These are phyloP conservation scores for Napeogenes sylphis DNA, from an alignment of 2,888 invertebrate genomes.

Conservation along the genomic window DNA sequence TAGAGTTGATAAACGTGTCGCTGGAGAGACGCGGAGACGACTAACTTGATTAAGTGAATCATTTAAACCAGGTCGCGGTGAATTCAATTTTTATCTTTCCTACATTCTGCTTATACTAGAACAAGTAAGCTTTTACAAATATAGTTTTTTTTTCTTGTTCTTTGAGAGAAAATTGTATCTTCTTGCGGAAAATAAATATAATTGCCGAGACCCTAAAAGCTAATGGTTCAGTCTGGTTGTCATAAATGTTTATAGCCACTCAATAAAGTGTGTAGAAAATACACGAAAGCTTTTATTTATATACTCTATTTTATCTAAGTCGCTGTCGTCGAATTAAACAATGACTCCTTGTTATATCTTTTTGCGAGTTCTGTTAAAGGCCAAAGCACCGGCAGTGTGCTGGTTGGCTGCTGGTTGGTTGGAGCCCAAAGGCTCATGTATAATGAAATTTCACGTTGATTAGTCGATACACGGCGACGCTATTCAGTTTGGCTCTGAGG, in stretches of 20 bases:
- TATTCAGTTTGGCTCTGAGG: conserved; percentile 29
- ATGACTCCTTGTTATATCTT: neutral
- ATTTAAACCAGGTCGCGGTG: conserved; percentile 51
- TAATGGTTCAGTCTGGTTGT: no score
- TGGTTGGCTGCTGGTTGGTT: no score
- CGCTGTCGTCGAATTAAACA: no score
- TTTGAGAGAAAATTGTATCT: neutral
- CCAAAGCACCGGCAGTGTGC: neutral
- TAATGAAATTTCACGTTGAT: conserved; percentile 34
- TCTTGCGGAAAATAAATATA: no score
- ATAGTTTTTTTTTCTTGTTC: neutral
- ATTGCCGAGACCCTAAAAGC: no score
- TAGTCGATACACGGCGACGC: conserved; percentile 20
- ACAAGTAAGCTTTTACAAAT: neutral
- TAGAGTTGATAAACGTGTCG: conserved; percentile 36
- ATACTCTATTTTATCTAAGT: no score
- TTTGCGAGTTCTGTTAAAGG: neutral
- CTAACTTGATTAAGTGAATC: conserved; percentile 55
- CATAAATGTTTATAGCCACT: no score
- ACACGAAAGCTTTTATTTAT: no score
- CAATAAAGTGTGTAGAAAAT: no score
- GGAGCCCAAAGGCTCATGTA: conserved; percentile 20
- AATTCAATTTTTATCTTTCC: conserved; percentile 50
- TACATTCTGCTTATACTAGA: conserved; percentile 8
- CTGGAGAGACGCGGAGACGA: conserved; percentile 30